Conservation (phyloP, 1,140 invertebrate species). For the Bilobella aurantiaca region DNA sequence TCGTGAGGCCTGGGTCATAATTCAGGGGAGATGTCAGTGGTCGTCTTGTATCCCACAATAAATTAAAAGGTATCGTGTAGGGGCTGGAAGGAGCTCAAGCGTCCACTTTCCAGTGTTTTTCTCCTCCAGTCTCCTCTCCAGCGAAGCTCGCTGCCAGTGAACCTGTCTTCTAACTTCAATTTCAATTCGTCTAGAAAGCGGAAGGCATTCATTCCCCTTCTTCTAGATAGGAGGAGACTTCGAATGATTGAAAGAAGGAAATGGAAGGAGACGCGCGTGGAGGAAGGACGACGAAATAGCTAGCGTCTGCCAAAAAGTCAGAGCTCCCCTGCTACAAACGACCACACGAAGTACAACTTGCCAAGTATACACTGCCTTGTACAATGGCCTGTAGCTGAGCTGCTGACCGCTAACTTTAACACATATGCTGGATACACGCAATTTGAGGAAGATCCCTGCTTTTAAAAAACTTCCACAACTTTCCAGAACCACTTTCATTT, state of each 20-base stretch:
- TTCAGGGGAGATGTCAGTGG: slow-evolving; percentile 1
- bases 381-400: too few relatives aligned
- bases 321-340: too few relatives aligned
- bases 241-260: background rate
- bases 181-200: background rate
- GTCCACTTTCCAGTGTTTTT: background rate
- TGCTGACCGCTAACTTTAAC: too few relatives aligned
- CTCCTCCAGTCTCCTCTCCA: background rate
- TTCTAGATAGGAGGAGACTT: background rate
- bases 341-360: too few relatives aligned
- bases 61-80: background rate
- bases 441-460: background rate
- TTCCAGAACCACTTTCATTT: background rate
- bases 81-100: background rate
- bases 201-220: background rate
- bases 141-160: background rate
- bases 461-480: background rate
- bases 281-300: background rate
- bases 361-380: too few relatives aligned
- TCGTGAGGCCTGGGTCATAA: background rate
- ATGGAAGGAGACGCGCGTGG: background rate
- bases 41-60: background rate
- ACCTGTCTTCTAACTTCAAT: background rate
- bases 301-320: background rate
- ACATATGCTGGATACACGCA: background rate